phyloP scores from a whole-genome alignment of 2,888 invertebrate species.

The Agrotis clavis region DNA sequence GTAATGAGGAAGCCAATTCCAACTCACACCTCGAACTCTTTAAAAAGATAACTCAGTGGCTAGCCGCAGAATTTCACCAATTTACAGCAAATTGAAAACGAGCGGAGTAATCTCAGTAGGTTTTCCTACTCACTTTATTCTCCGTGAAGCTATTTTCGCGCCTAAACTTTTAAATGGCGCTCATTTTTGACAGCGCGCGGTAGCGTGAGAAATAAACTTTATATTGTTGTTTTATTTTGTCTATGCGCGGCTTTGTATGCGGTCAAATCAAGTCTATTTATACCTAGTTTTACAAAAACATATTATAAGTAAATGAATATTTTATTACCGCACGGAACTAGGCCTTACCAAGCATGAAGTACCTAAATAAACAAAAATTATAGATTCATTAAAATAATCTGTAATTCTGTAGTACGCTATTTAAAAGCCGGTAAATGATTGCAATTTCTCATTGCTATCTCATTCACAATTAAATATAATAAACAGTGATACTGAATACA shows the following conservation, averaged over 20 bases:
- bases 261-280: too few relatives aligned
- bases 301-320: too few relatives aligned
- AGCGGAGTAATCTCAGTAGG: conserved; percentile 32
- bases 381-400: conserved; percentile 1
- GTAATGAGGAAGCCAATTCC: conserved; percentile 50
- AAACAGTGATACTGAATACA: conserved; percentile 40
- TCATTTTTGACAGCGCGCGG: not conserved
- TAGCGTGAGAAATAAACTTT: conserved; percentile 1
- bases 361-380: conserved; percentile 24
- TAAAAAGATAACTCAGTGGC: conserved; percentile 40
- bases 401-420: conserved; percentile 6
- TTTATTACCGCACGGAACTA: too few relatives aligned
- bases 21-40: conserved; percentile 38
- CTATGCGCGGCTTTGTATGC: too few relatives aligned
- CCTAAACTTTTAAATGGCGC: conserved; percentile 1
- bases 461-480: conserved; percentile 36
- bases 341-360: not conserved
- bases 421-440: conserved; percentile 2
- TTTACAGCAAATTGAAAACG: conserved; percentile 59
- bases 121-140: conserved; percentile 22
- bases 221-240: too few relatives aligned
- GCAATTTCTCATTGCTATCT: conserved; percentile 44
- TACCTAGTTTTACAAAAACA: too few relatives aligned
- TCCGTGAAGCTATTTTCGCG: not conserved
- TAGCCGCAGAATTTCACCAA: conserved; percentile 61